phyloP scores from a whole-genome alignment of 1,140 invertebrate genomes.

The Diprion similis region DNA sequence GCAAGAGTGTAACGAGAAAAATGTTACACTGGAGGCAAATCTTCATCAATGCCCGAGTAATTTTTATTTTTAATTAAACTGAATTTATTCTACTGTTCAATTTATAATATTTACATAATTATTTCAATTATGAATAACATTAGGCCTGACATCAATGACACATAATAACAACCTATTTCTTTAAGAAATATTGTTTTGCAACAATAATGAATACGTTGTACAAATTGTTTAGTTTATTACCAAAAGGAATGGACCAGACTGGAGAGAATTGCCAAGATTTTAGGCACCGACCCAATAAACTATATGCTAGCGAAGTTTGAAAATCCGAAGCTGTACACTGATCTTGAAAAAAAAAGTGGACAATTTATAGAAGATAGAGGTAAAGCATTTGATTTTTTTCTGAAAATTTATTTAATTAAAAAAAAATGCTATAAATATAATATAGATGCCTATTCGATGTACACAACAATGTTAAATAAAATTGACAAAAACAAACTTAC shows the following conservation, averaged over 20 bases:
- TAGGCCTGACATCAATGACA: no score
- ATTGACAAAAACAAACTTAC: no score
- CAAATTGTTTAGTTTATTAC: not conserved
- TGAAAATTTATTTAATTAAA: no score
- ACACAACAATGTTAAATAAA: no score
- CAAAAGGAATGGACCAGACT: slow-evolving; percentile 15
- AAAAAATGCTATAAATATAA: no score
- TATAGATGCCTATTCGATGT: no score
- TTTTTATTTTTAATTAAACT: not conserved
- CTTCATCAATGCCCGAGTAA: slow-evolving; percentile 12
- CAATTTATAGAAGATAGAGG: not conserved
- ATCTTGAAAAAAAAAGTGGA: not conserved
- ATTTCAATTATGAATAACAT: no score
- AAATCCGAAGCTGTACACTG: not conserved
- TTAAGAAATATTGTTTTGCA: not conserved
- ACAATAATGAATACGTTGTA: slow-evolving; percentile 7
- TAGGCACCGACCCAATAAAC: not conserved
- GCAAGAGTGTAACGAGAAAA: slow-evolving; percentile 19
- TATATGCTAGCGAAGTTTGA: not conserved
- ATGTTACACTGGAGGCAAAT: not conserved
- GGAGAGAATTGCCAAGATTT: slow-evolving; percentile 4
- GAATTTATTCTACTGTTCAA: no score
- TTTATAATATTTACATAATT: no score
- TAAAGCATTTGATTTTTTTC: not conserved
- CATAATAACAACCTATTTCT: no score